Evolutionary conservation across 2,888 invertebrate genomes (phyloP), one percentile per base, ranked within the genome.

Genomic region (Cephus rjabovi): DNA sequence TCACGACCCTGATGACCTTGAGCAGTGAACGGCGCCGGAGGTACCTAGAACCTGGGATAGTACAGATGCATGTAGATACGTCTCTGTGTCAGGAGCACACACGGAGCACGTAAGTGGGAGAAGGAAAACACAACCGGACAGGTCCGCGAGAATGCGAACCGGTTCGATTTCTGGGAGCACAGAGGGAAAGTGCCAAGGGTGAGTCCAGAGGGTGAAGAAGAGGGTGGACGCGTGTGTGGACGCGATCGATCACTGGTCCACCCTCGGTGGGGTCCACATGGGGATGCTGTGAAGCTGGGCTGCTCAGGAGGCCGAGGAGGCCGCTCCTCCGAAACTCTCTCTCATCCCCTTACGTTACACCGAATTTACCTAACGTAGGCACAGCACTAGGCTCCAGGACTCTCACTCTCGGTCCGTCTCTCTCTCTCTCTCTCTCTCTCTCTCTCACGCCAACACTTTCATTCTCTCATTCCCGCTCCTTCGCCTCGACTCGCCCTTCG

Each of bases 341-440:
- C 77, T 75, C 73, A 79, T 68, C 76, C 69, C 88, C 85, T 84
- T 82, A 84, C 85, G 88, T 89, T 88, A 88, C 85, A 87, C 85
- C 85, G 86, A 91, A 91, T 90, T 91, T 91, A 89, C 89, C 89
- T 90, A 90, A 89, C 89, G 86, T 87, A 89, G 88, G 85, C 88
- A 83, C 87, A 84, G 85, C 84, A 85, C 84, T 79, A 83, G 77
- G 79, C 75, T 30, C n/a, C 74, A 1, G 34, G n/a, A 33, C 73
- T 74, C 30, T 73, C 84, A 80, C 84, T 81, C 75, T 81, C 83
- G 78, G 75, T 69, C 82, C 11, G 1, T 12, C 73, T 77, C 79
- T 30, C 78, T 15, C 70, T 71, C 40, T 71, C 15, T 33, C 33
- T 69, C 82, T 30, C 11, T 12, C 73, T 77, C 79, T 30, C 78